These are phyloP conservation scores for Sus scrofa DNA, from an alignment of 2,113 vertebrate species.

Conservation along the genomic window T2T-Sscrofa CM000824.6:148603001-148603500, in stretches of 20 bases:
- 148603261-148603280: neutral
- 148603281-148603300: neutral
- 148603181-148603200: neutral
- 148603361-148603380: too few species aligned
- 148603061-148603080: neutral
- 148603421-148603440: too few species aligned
- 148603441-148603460: too few species aligned
- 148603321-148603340: neutral
- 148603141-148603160: neutral
- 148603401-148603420: too few species aligned
- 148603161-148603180: neutral
- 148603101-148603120: neutral
- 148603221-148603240: neutral
- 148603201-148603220: neutral
- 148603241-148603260: constrained; percentile 1
- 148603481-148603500: too few species aligned
- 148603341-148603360: too few species aligned
- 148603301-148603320: neutral
- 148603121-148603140: neutral
- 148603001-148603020: constrained; percentile 54
- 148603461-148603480: too few species aligned
- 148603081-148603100: neutral
- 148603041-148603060: neutral
- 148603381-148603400: too few species aligned
- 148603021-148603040: neutral